A percentile compares a stretch with the other conserved stretches of the same genome.
Conservation (phyloP, 2,888 invertebrate species). For the Caenorhabditis parvicauda region DNA sequence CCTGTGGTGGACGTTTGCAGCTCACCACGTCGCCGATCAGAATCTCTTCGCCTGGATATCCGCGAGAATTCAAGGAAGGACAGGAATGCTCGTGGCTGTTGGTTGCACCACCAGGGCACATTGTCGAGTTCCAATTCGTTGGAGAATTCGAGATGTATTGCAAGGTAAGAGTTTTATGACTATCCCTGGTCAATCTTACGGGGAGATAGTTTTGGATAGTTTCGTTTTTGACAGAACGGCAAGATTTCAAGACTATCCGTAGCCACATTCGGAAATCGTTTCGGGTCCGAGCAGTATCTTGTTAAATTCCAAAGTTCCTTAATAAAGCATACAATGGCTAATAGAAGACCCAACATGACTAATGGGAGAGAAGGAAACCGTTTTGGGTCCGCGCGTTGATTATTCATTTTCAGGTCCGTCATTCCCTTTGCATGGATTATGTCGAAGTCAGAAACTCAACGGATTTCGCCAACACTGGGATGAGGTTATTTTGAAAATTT, state of each 20-base stretch:
- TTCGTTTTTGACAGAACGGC: neutral
- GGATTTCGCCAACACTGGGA: constrained; percentile 63
- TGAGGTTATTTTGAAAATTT: constrained; percentile 47
- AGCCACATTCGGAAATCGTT: no score
- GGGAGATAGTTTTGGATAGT: neutral
- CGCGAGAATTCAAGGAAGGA: constrained; percentile 57
- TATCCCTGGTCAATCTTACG: neutral
- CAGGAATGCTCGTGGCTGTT: constrained; percentile 63
- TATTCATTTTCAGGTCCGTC: constrained; percentile 27
- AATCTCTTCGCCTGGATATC: constrained; percentile 59
- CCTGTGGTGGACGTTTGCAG: constrained; percentile 58
- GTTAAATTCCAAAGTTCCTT: no score
- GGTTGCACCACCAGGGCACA: constrained; percentile 56
- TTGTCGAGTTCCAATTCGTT: constrained; percentile 60
- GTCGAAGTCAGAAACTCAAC: constrained; percentile 62
- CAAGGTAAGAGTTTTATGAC: constrained; percentile 52
- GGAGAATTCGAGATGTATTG: constrained; percentile 63
- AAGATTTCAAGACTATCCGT: no score
- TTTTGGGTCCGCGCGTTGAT: no score
- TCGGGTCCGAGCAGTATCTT: no score
- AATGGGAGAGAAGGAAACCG: no score
- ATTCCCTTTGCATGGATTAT: constrained; percentile 63
- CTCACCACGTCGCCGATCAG: constrained; percentile 31
- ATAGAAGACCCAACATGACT: no score
- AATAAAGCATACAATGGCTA: no score